Evolutionary conservation across 2,797 vertebrate genomes (phyloP).

Genomic region (Labroides dimidiatus): DNA sequence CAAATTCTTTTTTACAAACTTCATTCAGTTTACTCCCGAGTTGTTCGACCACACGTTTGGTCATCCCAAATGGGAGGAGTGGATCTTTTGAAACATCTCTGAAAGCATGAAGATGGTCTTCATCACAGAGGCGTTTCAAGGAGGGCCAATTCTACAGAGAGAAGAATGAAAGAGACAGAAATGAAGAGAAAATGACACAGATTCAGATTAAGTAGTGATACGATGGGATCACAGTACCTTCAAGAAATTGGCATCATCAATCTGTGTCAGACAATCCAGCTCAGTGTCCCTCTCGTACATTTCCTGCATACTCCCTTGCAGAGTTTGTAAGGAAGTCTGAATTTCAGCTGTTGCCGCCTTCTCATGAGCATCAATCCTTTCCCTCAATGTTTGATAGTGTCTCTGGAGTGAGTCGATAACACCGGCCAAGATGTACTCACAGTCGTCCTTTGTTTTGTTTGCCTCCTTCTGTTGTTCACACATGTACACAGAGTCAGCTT

Average conservation of each 20-base stretch:
- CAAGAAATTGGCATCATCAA: constrained; percentile 54
- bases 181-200: neutral
- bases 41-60: constrained; percentile 39
- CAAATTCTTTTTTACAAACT: constrained; percentile 53
- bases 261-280: constrained; percentile 42
- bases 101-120: neutral
- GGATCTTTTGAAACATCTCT: constrained; percentile 1
- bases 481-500: neutral
- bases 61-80: constrained; percentile 27
- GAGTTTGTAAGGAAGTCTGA: neutral
- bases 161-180: neutral
- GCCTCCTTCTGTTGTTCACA: constrained; percentile 53
- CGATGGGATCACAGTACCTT: constrained; percentile 49
- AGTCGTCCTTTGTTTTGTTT: constrained; percentile 44
- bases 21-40: constrained; percentile 50
- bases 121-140: constrained; percentile 20
- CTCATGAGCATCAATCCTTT: constrained; percentile 42
- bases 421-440: constrained; percentile 43
- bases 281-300: constrained; percentile 31
- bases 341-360: constrained; percentile 23
- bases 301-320: constrained; percentile 28
- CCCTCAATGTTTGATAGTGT: constrained; percentile 46
- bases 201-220: neutral
- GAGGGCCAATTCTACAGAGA: constrained; percentile 53
- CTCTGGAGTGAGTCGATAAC: constrained; percentile 60